Evolutionary conservation across 2,113 vertebrate species (phyloP).

Genomic region (Procavia capensis): DNA sequence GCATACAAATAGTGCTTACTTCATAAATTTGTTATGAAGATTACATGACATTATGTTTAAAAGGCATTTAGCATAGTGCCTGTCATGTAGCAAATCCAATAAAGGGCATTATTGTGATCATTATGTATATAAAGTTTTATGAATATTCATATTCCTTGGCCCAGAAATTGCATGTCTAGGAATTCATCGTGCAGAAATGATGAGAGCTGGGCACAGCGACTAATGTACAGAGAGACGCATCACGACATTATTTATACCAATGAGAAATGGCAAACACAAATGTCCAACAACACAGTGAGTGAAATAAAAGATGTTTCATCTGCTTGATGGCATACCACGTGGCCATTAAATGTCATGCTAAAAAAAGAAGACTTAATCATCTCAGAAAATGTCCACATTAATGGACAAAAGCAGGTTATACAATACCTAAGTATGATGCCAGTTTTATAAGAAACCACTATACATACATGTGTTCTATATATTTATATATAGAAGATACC

Average conservation of each 20-base stretch:
- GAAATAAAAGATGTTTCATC: slow-evolving; percentile 38
- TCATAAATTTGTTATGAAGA: background rate
- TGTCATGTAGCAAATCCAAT: background rate
- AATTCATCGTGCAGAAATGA: slow-evolving; percentile 23
- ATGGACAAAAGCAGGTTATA: slow-evolving; percentile 37
- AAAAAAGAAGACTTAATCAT: slow-evolving; percentile 39
- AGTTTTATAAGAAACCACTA: background rate
- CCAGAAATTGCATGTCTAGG: background rate
- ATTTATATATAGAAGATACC: background rate
- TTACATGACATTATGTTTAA: background rate
- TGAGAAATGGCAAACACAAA: slow-evolving; percentile 47
- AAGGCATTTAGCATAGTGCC: background rate
- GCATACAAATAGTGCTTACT: background rate
- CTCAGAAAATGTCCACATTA: background rate
- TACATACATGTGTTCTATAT: background rate
- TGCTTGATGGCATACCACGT: background rate
- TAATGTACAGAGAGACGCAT: slow-evolving; percentile 27
- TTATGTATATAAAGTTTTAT: background rate
- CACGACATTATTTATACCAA: slow-evolving; percentile 33
- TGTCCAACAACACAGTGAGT: background rate
- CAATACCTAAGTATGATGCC: background rate
- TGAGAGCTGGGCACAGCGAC: slow-evolving; percentile 34
- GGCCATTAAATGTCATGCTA: background rate
- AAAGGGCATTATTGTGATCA: background rate
- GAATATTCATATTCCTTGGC: slow-evolving; percentile 7